phyloP scores from a whole-genome alignment of 1,140 invertebrate genomes.

The Episyrphus balteatus region DNA sequence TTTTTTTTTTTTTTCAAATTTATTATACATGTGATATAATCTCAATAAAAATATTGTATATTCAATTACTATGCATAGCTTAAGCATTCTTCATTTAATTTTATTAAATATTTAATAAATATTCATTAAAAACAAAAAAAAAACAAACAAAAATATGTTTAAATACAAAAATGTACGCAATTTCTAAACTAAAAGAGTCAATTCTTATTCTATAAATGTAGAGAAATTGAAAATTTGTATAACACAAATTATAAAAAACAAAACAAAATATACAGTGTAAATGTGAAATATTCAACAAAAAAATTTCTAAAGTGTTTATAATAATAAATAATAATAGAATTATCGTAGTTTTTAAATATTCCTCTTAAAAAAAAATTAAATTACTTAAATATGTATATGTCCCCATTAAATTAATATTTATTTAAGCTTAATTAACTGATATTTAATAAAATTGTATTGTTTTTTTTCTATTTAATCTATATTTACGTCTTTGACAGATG shows the following conservation, averaged over 20 bases:
- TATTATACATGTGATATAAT: too few relatives aligned
- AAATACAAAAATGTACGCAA: constrained; percentile 27
- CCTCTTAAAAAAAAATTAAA: too few relatives aligned
- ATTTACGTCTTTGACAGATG: too few relatives aligned
- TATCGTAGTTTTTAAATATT: too few relatives aligned
- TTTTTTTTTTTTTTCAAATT: too few relatives aligned
- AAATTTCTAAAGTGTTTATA: neutral
- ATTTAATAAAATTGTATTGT: too few relatives aligned
- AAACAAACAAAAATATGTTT: constrained; percentile 35
- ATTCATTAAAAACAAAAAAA: constrained; percentile 6
- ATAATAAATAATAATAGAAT: constrained; percentile 1
- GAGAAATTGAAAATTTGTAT: neutral
- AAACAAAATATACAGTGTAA: constrained; percentile 1
- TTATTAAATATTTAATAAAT: constrained; percentile 1
- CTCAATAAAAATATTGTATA: too few relatives aligned
- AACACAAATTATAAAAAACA: constrained; percentile 1
- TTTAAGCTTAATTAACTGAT: too few relatives aligned
- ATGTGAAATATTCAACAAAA: neutral
- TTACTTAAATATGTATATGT: too few relatives aligned
- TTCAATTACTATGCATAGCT: too few relatives aligned
- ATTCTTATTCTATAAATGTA: constrained; percentile 32
- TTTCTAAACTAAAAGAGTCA: constrained; percentile 39
- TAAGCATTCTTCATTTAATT: neutral
- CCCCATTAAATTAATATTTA: too few relatives aligned
- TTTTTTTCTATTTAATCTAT: neutral